Conservation (phyloP, 2,888 invertebrate species). For the Trisateles emortualis region DNA sequence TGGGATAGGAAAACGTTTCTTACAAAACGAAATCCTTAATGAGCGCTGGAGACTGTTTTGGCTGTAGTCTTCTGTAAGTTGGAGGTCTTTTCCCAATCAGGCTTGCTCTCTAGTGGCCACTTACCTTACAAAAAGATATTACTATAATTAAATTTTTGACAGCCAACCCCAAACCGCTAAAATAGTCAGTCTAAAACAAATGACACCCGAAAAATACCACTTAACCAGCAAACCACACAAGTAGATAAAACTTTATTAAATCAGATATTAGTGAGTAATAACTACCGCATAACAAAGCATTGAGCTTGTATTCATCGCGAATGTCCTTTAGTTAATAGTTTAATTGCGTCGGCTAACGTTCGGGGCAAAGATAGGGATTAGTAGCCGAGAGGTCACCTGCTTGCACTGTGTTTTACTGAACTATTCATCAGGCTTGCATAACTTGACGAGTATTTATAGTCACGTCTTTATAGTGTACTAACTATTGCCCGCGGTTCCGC, state of each 20-base stretch:
- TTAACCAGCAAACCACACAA: not conserved
- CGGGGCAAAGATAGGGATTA: constrained; percentile 70
- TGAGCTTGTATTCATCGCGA: constrained; percentile 34
- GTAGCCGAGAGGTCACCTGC: constrained; percentile 67
- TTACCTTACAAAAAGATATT: too few species aligned
- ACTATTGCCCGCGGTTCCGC: too few species aligned
- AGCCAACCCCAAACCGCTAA: too few species aligned
- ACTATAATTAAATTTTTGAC: too few species aligned
- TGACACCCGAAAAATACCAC: not conserved
- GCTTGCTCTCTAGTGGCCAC: too few species aligned
- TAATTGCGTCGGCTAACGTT: constrained; percentile 70
- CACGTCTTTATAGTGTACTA: not conserved
- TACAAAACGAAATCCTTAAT: too few species aligned
- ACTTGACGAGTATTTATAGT: constrained; percentile 11
- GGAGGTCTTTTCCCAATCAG: too few species aligned
- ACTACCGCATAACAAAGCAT: constrained; percentile 13
- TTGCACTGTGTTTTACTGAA: constrained; percentile 63
- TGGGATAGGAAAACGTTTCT: too few species aligned
- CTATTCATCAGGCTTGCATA: constrained; percentile 55
- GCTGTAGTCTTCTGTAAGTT: too few species aligned
- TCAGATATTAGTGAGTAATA: not conserved
- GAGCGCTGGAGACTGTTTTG: too few species aligned
- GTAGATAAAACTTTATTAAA: not conserved
- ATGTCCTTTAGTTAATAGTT: constrained; percentile 70
- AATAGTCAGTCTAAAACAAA: constrained; percentile 1